These are phyloP conservation scores for Burhinus bistriatus DNA, from an alignment of 2,113 vertebrate genomes.

Conservation along the genomic window DNA sequence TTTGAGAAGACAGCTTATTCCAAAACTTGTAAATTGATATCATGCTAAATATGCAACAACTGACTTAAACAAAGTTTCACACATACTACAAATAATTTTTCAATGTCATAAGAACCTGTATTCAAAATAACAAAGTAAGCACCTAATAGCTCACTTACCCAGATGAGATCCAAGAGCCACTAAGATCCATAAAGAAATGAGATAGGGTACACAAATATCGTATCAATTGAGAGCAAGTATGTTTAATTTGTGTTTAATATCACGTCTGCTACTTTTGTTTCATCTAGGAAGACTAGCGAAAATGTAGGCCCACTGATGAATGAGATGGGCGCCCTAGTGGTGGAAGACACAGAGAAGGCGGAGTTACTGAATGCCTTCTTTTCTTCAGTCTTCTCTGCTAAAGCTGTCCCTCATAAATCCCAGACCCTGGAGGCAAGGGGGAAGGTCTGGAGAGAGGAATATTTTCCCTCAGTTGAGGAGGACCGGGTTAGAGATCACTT, in stretches of 20 bases:
- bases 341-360: no score
- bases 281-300: no score
- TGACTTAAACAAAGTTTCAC: neutral
- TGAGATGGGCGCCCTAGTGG: no score
- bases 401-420: no score
- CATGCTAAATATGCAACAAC: neutral
- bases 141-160: constrained; percentile 60
- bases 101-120: neutral
- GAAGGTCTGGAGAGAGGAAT: no score
- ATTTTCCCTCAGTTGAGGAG: no score
- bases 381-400: no score
- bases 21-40: neutral
- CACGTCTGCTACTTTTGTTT: neutral
- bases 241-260: neutral
- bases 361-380: no score
- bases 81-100: neutral
- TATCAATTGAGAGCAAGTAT: constrained; percentile 74
- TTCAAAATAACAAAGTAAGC: neutral
- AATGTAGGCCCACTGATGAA: no score
- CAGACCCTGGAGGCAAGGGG: no score
- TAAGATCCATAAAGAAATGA: constrained; percentile 72
- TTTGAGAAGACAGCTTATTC: neutral
- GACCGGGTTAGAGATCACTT: no score
- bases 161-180: constrained; percentile 68
- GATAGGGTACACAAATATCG: constrained; percentile 55